Evolutionary conservation across 1,140 invertebrate species (phyloP).

Genomic region (Nymphalis io): DNA sequence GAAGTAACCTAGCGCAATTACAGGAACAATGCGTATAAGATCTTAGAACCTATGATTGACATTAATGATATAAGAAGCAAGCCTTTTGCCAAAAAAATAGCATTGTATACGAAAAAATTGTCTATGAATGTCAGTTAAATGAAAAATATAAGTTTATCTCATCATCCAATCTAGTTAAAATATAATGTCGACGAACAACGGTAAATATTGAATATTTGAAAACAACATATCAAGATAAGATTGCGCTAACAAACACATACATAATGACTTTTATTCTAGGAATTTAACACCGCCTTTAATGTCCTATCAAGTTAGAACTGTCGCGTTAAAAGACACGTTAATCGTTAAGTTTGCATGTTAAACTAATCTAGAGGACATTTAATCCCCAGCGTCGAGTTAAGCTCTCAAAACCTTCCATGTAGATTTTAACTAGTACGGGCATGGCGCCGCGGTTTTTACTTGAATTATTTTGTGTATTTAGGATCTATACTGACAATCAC

Average conservation of each 20-base stretch:
- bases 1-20: too few species aligned
- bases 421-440: constrained; percentile 22
- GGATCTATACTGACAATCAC: not conserved
- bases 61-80: too few species aligned
- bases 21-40: too few species aligned
- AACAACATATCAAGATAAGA: constrained; percentile 31
- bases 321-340: constrained; percentile 45
- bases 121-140: too few species aligned
- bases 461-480: constrained; percentile 10
- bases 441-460: constrained; percentile 11
- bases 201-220: constrained; percentile 29
- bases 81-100: too few species aligned
- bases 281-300: constrained; percentile 27
- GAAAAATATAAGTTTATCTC: too few species aligned
- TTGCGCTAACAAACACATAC: constrained; percentile 18
- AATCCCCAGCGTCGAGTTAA: constrained; percentile 55
- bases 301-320: constrained; percentile 9
- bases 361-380: constrained; percentile 44
- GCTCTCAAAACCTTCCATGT: constrained; percentile 46
- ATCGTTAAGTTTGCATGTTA: constrained; percentile 48
- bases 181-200: constrained; percentile 24
- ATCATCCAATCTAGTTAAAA: constrained; percentile 22
- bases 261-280: constrained; percentile 28
- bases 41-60: too few species aligned
- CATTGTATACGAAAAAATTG: too few species aligned